Percentiles rank a stretch among this genome's conserved stretches.
These are phyloP conservation scores for Trichomycterus rosablanca DNA, from an alignment of 2,113 vertebrate genomes.

Conservation along the genomic window DNA sequence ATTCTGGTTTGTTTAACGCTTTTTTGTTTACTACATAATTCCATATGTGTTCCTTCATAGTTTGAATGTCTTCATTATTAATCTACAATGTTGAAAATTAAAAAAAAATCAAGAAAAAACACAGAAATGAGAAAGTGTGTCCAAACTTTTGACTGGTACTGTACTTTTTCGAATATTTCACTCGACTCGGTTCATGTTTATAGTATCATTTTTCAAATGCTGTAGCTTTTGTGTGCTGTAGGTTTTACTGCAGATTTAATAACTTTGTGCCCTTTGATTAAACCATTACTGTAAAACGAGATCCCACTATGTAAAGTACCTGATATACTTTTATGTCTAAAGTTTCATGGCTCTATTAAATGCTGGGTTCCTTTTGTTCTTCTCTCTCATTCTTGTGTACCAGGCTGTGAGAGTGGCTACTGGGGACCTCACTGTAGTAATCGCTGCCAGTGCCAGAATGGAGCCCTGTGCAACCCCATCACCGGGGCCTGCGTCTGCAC, in stretches of 20 bases:
- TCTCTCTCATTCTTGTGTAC: conserved; percentile 9
- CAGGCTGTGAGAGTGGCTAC: conserved; percentile 93
- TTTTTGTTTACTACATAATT: too few relatives aligned
- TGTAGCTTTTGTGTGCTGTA: neutral
- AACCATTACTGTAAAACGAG: conserved; percentile 5
- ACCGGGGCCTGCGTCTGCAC: conserved; percentile 95
- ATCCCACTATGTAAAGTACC: neutral
- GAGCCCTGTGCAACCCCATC: conserved; percentile 96
- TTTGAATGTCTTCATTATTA: too few relatives aligned
- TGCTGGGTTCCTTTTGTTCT: neutral
- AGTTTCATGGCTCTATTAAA: neutral
- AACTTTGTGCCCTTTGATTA: neutral
- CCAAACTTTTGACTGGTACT: too few relatives aligned
- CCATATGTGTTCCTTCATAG: too few relatives aligned
- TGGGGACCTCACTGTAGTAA: conserved; percentile 99
- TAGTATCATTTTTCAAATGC: neutral
- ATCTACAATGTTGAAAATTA: too few relatives aligned
- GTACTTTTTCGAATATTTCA: too few relatives aligned
- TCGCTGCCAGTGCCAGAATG: conserved; percentile 95
- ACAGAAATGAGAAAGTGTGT: too few relatives aligned
- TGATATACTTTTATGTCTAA: neutral
- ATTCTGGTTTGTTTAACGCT: too few relatives aligned
- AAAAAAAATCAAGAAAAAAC: too few relatives aligned
- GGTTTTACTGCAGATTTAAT: neutral
- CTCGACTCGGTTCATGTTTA: too few relatives aligned